Evolutionary conservation across 2,113 vertebrate species (phyloP).

Genomic region (Heptranchias perlo): DNA sequence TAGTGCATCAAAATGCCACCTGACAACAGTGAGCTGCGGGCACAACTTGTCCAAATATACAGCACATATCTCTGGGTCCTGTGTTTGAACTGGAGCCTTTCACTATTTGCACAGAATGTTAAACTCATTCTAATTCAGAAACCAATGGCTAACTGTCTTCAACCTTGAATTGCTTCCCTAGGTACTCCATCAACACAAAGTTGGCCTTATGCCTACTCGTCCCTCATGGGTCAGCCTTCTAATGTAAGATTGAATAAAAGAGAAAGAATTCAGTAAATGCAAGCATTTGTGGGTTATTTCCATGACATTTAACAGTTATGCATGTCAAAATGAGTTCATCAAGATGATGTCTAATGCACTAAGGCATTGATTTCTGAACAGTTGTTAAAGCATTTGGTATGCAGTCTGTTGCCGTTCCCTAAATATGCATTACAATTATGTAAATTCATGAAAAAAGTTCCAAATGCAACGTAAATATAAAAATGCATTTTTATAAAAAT

Average conservation of each 20-base stretch:
- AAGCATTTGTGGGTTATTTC: constrained; percentile 22
- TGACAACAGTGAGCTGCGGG: neutral
- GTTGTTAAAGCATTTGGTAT: neutral
- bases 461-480: neutral
- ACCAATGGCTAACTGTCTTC: neutral
- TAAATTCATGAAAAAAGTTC: neutral
- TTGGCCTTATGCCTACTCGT: neutral
- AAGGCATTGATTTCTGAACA: constrained; percentile 22
- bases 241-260: constrained; percentile 16
- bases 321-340: constrained; percentile 28
- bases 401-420: neutral
- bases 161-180: constrained; percentile 29
- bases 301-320: constrained; percentile 4
- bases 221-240: neutral
- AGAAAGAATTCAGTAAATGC: constrained; percentile 17
- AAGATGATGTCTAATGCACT: constrained; percentile 25
- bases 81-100: neutral
- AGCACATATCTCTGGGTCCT: neutral
- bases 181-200: neutral
- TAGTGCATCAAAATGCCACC: neutral
- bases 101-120: neutral
- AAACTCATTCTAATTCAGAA: neutral
- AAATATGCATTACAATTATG: neutral
- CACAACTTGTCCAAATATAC: neutral
- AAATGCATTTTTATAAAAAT: neutral